Base-by-base conservation (phyloP, 1,140 invertebrate genomes). In the Metopolophium dirhodum region DNA sequence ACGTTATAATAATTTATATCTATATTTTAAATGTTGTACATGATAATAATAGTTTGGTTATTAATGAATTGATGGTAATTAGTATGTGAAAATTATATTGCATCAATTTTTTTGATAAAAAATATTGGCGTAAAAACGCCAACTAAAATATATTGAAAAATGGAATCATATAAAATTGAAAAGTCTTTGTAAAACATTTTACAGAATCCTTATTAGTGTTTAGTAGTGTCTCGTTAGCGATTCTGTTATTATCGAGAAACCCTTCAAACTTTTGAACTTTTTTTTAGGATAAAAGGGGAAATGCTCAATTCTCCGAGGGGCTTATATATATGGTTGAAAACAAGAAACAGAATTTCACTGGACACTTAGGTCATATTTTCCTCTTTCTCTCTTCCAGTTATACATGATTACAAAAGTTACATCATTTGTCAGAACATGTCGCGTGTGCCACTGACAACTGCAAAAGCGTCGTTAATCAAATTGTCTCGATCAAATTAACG, bases 381-480 rank as follows among this genome's bases (percentile, higher is more conserved):
- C 61, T 83, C 23, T 91, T 77, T 37, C 68, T 91, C 35, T 86
- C 47, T 54, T 41, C 6, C 91, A 37, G 91, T 54, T 86, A 41
- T 68, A 68, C 91, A 68, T n/a, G 49, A 93, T 93, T 93, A 54
- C 91, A 93, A 93, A 93, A 93, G 91, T 93, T 93, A 54, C 91
- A 93, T 93, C 91, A 93, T 93, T 93, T 93, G 91, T 93, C 91
- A 93, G 91, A 54, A 45, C 77, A 51, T 86, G 91, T 93, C 91
- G 91, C 91, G 91, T 93, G 91, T 93, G 91, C 91, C 91, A 26
- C 91, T 93, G 91, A 93, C 91, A 93, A 93, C 77, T 86, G 91
- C 35, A 49, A 92, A 77, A 54, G 85, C 49, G 82, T 86, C 82
- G 91, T 93, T 93, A 93, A 93, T 93, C 91, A 93, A 82, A 41